phyloP scores from a whole-genome alignment of 1,140 invertebrate genomes.

The Drosophila orena region DNA sequence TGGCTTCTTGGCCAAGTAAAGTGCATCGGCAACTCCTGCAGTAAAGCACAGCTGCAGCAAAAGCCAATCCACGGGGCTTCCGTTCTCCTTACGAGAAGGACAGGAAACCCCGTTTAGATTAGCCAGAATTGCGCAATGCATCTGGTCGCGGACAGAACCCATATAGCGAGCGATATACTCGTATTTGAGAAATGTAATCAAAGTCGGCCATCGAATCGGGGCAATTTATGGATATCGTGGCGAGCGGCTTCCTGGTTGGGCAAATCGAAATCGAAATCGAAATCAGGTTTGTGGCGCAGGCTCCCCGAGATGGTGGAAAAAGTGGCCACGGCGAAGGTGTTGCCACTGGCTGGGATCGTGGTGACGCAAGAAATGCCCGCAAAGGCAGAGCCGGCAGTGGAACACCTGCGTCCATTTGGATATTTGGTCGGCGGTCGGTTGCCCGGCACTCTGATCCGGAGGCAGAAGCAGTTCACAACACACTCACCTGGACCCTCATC shows the following conservation, averaged over 20 bases:
- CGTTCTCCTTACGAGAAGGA: conserved; percentile 27
- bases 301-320: conserved; percentile 41
- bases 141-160: conserved; percentile 54
- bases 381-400: conserved; percentile 68
- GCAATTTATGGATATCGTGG: conserved; percentile 54
- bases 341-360: conserved; percentile 45
- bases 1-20: conserved; percentile 3
- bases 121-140: conserved; percentile 37
- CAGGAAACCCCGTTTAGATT: conserved; percentile 30
- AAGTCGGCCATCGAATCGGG: conserved; percentile 50
- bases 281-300: conserved; percentile 75
- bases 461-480: not conserved
- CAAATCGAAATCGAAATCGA: conserved; percentile 59
- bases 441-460: conserved; percentile 8
- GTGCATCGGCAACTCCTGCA: conserved; percentile 36
- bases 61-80: conserved; percentile 14
- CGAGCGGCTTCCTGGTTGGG: conserved; percentile 64
- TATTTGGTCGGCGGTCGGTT: too few species aligned
- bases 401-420: conserved; percentile 48
- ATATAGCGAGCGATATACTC: conserved; percentile 51
- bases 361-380: conserved; percentile 60
- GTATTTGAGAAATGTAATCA: conserved; percentile 52
- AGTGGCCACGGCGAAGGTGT: conserved; percentile 68
- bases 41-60: conserved; percentile 4
- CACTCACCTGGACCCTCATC: conserved; percentile 86